Evolutionary conservation across 2,888 invertebrate genomes (phyloP).

Genomic region (Pristionchus fissidentatus): DNA sequence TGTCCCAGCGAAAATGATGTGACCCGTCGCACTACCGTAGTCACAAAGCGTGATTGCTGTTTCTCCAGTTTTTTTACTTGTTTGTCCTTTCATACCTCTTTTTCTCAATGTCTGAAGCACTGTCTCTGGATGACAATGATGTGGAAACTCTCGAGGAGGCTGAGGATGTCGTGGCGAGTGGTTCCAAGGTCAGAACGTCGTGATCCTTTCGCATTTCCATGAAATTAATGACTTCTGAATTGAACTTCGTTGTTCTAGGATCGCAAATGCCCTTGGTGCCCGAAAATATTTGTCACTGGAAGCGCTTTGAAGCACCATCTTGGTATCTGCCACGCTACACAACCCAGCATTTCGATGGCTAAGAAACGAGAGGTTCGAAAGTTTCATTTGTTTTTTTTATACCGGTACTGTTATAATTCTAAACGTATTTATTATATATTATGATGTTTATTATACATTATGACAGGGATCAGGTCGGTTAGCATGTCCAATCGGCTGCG

Average conservation of each 20-base stretch:
- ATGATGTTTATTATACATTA: too few species aligned
- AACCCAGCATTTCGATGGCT: not conserved
- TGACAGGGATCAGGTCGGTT: slow-evolving; percentile 27
- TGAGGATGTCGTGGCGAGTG: not conserved
- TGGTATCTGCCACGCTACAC: not conserved
- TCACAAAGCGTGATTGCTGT: too few species aligned
- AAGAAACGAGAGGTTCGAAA: not conserved
- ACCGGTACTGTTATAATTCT: too few species aligned
- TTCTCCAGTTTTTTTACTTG: too few species aligned
- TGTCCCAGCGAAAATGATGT: not conserved
- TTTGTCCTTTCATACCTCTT: too few species aligned
- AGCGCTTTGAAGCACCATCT: slow-evolving; percentile 4
- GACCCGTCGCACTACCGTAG: not conserved
- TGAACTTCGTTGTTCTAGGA: not conserved
- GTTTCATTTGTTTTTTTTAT: too few species aligned
- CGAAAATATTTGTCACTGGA: not conserved
- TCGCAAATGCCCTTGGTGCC: slow-evolving; percentile 19
- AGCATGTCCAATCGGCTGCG: not conserved
- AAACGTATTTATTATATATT: too few species aligned
- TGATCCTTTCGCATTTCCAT: not conserved
- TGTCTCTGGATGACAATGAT: not conserved
- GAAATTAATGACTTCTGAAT: not conserved
- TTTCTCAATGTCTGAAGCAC: not conserved
- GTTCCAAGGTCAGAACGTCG: not conserved
- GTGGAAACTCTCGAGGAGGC: not conserved